Percentiles rank a stretch among this genome's conserved stretches.
These are phyloP conservation scores for Drosophila nigricruria DNA, from an alignment of 2,888 invertebrate genomes.

Conservation along the genomic window DNA sequence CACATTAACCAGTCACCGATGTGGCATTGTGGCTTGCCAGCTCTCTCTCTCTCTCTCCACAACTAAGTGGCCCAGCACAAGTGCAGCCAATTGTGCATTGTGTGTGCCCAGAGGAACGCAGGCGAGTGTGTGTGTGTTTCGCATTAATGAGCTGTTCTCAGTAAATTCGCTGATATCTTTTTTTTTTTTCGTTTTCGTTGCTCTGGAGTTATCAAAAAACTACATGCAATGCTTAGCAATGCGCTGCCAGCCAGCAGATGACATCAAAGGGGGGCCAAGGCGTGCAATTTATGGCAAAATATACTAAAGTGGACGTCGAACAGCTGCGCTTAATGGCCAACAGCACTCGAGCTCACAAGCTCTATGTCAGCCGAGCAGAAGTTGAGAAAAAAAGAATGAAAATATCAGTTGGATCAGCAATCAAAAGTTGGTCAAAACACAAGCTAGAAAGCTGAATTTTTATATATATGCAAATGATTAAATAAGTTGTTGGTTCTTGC, in stretches of 20 bases:
- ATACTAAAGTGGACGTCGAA: constrained; percentile 23
- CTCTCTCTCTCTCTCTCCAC: constrained; percentile 35
- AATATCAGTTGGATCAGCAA: background rate
- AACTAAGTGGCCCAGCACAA: constrained; percentile 59
- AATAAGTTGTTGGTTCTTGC: no score
- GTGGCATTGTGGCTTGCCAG: constrained; percentile 48
- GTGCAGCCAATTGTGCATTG: constrained; percentile 63
- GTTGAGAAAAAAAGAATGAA: background rate
- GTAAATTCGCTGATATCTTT: constrained; percentile 40
- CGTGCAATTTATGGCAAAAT: constrained; percentile 48
- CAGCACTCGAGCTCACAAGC: constrained; percentile 11
- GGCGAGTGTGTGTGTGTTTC: constrained; percentile 21
- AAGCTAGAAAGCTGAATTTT: background rate
- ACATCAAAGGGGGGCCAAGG: background rate
- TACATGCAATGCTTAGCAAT: constrained; percentile 36
- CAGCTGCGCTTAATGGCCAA: constrained; percentile 57
- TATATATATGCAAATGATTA: no score
- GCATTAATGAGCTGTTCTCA: constrained; percentile 66
- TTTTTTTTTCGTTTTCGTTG: constrained; percentile 11
- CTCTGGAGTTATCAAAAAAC: constrained; percentile 44
- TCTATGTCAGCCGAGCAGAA: background rate
- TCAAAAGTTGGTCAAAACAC: background rate
- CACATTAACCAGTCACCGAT: constrained; percentile 29
- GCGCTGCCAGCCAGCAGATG: background rate
- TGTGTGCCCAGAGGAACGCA: constrained; percentile 15